These are phyloP conservation scores for Ceratina calcarata DNA, from an alignment of 1,140 invertebrate genomes.

Conservation along the genomic window DNA sequence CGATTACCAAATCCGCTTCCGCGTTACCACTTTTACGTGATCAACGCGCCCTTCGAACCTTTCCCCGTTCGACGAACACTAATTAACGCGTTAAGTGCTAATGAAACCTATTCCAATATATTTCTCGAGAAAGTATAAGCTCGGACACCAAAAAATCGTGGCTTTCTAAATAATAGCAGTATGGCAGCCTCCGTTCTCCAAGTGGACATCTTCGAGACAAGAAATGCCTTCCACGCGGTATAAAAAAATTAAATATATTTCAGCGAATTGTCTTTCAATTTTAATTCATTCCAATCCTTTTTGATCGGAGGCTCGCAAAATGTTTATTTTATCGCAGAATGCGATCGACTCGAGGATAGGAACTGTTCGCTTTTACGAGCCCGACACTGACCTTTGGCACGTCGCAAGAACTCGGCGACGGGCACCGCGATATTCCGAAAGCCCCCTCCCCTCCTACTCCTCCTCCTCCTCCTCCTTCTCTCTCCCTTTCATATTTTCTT, in stretches of 20 bases:
- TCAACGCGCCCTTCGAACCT: neutral
- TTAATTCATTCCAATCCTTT: neutral
- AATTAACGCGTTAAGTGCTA: slow-evolving; percentile 48
- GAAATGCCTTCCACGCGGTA: no score
- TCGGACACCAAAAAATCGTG: slow-evolving; percentile 39
- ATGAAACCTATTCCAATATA: slow-evolving; percentile 40
- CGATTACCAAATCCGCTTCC: slow-evolving; percentile 13
- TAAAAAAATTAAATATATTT: no score
- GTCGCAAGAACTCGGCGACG: slow-evolving; percentile 26
- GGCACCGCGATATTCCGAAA: neutral
- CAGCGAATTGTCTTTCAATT: no score
- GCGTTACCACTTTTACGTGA: neutral
- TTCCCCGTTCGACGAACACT: slow-evolving; percentile 14
- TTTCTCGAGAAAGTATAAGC: no score
- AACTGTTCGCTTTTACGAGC: slow-evolving; percentile 45
- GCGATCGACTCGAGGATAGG: neutral
- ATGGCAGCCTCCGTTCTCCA: no score
- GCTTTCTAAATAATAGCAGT: neutral
- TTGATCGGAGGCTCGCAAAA: slow-evolving; percentile 17
- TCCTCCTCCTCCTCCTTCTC: no score
- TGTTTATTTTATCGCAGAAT: slow-evolving; percentile 28
- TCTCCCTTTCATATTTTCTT: no score
- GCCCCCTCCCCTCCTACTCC: no score
- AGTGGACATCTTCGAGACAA: no score
- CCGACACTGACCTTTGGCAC: slow-evolving; percentile 60